These are phyloP conservation scores for Ctenodactylus gundi DNA, from an alignment of 2,113 vertebrate species.

Conservation along the genomic window DNA sequence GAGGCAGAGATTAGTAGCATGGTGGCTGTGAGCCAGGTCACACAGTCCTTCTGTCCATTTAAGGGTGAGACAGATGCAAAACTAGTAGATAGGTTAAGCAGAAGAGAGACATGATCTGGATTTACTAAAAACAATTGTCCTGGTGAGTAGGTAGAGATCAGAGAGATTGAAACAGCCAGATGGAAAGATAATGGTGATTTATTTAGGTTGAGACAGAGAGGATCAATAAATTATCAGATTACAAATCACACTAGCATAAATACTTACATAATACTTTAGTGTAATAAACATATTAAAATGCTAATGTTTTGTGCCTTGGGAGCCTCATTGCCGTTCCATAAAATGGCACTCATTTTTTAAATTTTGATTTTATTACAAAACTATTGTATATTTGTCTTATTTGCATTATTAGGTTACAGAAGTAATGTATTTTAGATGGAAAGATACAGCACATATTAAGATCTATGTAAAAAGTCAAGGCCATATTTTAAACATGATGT, in stretches of 20 bases:
- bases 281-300: conserved; percentile 44
- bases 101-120: background rate
- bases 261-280: background rate
- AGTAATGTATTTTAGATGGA: conserved; percentile 36
- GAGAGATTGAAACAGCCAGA: background rate
- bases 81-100: background rate
- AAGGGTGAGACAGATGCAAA: background rate
- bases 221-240: background rate
- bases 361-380: conserved; percentile 41
- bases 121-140: background rate
- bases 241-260: background rate
- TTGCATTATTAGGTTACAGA: conserved; percentile 28
- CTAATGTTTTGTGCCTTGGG: background rate
- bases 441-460: conserved; percentile 9
- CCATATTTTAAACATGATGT: background rate
- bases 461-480: conserved; percentile 20
- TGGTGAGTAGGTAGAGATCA: background rate
- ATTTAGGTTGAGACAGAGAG: background rate
- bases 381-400: conserved; percentile 19
- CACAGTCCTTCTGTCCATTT: background rate
- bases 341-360: background rate
- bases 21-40: too few relatives aligned
- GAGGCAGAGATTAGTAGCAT: background rate
- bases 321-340: background rate
- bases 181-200: background rate